phyloP scores from a whole-genome alignment of 2,888 invertebrate species.

The Creontiades dilutus region DNA sequence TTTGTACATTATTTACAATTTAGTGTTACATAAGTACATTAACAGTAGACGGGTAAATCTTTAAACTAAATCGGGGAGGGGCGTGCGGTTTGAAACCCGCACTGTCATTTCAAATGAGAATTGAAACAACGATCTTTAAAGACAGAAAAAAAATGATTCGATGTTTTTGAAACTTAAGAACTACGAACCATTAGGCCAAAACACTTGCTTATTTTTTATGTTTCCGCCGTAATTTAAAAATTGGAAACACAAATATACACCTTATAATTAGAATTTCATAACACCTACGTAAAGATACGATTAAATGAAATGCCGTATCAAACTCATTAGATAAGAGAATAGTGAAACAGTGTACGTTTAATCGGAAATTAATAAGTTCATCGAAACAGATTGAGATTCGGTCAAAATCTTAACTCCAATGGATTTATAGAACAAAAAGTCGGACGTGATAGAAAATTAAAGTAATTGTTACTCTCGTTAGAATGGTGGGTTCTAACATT shows the following conservation, averaged over 20 bases:
- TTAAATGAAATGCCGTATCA: background rate
- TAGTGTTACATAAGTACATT: background rate
- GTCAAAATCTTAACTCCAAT: too few species aligned
- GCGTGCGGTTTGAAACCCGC: background rate
- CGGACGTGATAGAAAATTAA: background rate
- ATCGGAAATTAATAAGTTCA: background rate
- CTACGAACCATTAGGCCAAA: slow-evolving; percentile 71
- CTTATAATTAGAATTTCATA: too few species aligned
- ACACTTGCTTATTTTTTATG: slow-evolving; percentile 54
- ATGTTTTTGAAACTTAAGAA: slow-evolving; percentile 59
- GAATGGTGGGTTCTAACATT: slow-evolving; percentile 13
- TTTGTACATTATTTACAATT: slow-evolving; percentile 65
- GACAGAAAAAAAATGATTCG: slow-evolving; percentile 45
- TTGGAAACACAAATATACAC: background rate
- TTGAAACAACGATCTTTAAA: background rate
- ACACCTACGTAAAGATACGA: background rate
- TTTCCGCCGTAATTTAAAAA: background rate
- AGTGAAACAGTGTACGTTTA: slow-evolving; percentile 41
- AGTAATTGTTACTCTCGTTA: background rate
- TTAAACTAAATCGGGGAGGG: slow-evolving; percentile 33
- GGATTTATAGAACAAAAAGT: too few species aligned
- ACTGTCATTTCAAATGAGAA: slow-evolving; percentile 26
- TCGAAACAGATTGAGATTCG: background rate
- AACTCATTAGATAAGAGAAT: slow-evolving; percentile 10
- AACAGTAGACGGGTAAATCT: too few species aligned